A percentile compares a stretch with the other conserved stretches of the same genome.
Conservation (phyloP, 2,888 invertebrate genomes). For the Atethmia centrago region DNA sequence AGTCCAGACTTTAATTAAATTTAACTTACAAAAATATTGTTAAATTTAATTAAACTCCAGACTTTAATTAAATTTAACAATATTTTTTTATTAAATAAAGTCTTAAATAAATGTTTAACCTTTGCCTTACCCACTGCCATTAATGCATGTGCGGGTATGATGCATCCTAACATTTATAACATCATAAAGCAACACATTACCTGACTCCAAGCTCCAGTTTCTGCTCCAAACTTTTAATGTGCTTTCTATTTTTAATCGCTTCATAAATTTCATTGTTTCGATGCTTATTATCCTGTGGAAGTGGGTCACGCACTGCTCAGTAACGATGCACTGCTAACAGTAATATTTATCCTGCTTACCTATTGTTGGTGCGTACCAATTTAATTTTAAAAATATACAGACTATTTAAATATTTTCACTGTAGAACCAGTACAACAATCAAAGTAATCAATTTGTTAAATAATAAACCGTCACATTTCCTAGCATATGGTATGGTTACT, state of each 20-base stretch:
- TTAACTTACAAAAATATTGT: too few relatives aligned
- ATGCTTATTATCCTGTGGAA: constrained; percentile 60
- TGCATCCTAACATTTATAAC: constrained; percentile 37
- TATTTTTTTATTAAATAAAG: too few relatives aligned
- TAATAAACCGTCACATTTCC: constrained; percentile 24
- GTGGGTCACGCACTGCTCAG: constrained; percentile 53
- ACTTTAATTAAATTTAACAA: too few relatives aligned
- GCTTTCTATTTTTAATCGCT: constrained; percentile 58
- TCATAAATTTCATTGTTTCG: constrained; percentile 58
- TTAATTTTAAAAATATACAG: constrained; percentile 49
- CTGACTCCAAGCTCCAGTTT: constrained; percentile 36
- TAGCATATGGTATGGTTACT: constrained; percentile 20
- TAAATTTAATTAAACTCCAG: too few relatives aligned
- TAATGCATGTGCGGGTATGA: not conserved
- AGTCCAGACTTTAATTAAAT: too few relatives aligned
- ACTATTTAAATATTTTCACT: constrained; percentile 34
- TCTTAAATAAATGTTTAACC: not conserved
- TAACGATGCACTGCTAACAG: constrained; percentile 53
- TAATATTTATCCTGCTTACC: constrained; percentile 53
- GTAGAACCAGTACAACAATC: constrained; percentile 23
- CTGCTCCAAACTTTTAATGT: constrained; percentile 51
- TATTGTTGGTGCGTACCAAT: constrained; percentile 49
- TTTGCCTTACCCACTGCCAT: not conserved
- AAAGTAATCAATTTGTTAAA: constrained; percentile 27
- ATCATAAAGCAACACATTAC: constrained; percentile 50